Percentiles rank a stretch among this genome's conserved stretches.
Conservation (phyloP, 1,140 invertebrate species). For the Drosophila santomea region DNA sequence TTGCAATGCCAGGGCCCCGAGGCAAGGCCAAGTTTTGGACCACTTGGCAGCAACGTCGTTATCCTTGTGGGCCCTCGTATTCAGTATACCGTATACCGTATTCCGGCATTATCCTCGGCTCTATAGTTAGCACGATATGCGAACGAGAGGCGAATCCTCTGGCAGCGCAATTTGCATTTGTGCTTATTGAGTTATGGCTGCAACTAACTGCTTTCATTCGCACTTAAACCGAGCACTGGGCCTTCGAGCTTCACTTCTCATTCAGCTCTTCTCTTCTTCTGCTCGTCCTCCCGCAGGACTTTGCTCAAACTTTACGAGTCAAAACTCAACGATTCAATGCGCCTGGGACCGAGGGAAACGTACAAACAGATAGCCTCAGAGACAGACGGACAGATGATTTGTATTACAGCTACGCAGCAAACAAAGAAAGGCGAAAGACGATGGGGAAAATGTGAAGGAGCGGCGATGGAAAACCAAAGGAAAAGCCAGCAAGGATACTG, state of each 20-base stretch:
- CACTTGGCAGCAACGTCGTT: slow-evolving; percentile 18
- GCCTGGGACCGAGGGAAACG: slow-evolving; percentile 34
- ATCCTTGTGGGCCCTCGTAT: slow-evolving; percentile 6
- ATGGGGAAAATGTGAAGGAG: slow-evolving; percentile 28
- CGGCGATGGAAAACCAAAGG: slow-evolving; percentile 4
- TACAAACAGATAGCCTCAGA: slow-evolving; percentile 15
- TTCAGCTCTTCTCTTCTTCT: background rate
- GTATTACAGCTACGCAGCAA: slow-evolving; percentile 69
- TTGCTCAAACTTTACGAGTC: slow-evolving; percentile 59
- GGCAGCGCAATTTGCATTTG: slow-evolving; percentile 74
- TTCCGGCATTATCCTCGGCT: slow-evolving; percentile 47
- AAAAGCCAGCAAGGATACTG: slow-evolving; percentile 25
- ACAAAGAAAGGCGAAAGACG: slow-evolving; percentile 42
- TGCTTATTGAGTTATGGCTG: slow-evolving; percentile 81
- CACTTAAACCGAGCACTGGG: slow-evolving; percentile 64
- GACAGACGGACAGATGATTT: slow-evolving; percentile 63
- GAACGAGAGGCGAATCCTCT: slow-evolving; percentile 49
- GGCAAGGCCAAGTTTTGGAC: slow-evolving; percentile 41
- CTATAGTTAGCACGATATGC: slow-evolving; percentile 2
- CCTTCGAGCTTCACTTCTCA: background rate
- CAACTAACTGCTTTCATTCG: slow-evolving; percentile 78
- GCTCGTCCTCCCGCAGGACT: slow-evolving; percentile 21
- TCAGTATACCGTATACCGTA: background rate
- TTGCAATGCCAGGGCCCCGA: slow-evolving; percentile 17
- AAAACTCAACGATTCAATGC: slow-evolving; percentile 75